Percentiles rank a stretch among this genome's conserved stretches.
phyloP scores from a whole-genome alignment of 2,797 vertebrate genomes.

The Setipinna tenuifilis region DNA sequence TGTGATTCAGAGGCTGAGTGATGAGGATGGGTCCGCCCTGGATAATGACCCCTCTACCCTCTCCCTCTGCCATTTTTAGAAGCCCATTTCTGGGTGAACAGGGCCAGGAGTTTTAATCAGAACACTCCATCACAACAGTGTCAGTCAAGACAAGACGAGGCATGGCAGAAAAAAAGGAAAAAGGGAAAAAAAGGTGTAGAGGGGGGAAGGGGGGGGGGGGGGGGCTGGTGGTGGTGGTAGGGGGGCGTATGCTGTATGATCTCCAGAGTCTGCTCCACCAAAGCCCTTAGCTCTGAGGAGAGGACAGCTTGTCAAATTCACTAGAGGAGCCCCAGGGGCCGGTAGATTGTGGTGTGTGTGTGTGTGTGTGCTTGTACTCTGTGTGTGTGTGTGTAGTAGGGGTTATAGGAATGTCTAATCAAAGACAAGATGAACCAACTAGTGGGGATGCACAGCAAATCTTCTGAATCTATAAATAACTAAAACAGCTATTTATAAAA shows the following conservation, averaged over 20 bases:
- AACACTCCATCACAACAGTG: conserved; percentile 35
- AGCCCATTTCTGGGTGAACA: conserved; percentile 43
- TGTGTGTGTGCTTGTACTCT: background rate
- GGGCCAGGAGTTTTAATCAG: conserved; percentile 47
- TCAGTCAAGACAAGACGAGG: conserved; percentile 32
- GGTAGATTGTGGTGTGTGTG: background rate
- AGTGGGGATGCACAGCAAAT: background rate
- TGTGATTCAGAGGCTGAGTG: conserved; percentile 30
- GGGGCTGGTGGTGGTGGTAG: no score
- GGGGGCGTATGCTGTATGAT: background rate
- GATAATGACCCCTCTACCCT: conserved; percentile 41
- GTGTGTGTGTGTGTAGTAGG: background rate
- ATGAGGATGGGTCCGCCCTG: conserved; percentile 39
- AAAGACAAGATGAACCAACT: background rate
- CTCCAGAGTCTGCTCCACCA: background rate
- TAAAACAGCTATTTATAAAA: background rate
- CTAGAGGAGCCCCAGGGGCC: background rate
- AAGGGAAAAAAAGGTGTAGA: background rate
- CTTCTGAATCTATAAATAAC: background rate
- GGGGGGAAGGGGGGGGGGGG: background rate
- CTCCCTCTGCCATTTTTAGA: conserved; percentile 52
- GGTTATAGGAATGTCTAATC: background rate
- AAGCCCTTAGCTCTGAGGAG: conserved; percentile 10
- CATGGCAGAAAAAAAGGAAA: background rate
- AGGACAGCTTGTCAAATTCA: conserved; percentile 18